These are phyloP conservation scores for Drymodes brunneopygia DNA, from an alignment of 2,113 vertebrate genomes.

Conservation along the genomic window DNA sequence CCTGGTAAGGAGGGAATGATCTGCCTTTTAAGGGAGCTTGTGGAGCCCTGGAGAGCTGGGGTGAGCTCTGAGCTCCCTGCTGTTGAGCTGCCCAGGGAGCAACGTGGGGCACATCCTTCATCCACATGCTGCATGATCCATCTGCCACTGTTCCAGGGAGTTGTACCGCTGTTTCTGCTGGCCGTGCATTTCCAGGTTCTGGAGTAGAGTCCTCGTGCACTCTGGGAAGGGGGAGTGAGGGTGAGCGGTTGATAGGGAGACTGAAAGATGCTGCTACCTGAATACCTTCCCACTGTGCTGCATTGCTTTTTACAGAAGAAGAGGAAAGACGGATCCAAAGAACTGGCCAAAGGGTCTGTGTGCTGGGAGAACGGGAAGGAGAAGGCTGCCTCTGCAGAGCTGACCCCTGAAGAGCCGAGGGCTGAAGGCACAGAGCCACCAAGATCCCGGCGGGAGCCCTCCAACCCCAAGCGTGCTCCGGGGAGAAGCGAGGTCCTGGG, in stretches of 20 bases:
- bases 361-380: conserved; percentile 79
- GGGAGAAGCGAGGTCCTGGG: conserved; percentile 70
- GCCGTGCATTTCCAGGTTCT: not conserved
- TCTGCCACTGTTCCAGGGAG: not conserved
- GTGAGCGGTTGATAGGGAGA: not conserved
- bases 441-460: conserved; percentile 72
- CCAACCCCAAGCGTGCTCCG: conserved; percentile 78
- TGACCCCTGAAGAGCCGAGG: conserved; percentile 34
- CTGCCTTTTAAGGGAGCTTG: not conserved
- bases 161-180: not conserved
- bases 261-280: not conserved
- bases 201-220: not conserved
- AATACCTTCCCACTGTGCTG: not conserved
- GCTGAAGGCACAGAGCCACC: conserved; percentile 49
- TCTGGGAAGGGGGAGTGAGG: not conserved
- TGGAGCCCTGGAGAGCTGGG: not conserved
- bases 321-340: conserved; percentile 75
- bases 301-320: conserved; percentile 77
- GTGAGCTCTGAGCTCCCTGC: not conserved
- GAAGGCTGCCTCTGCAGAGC: conserved; percentile 8
- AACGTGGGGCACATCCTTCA: not conserved
- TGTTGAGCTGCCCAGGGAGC: not conserved
- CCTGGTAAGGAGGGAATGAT: conserved; percentile 71
- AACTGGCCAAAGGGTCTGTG: conserved; percentile 16
- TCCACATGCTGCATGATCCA: not conserved